Evolutionary conservation across 2,888 invertebrate genomes (phyloP).

Genomic region (Chesias legatella): DNA sequence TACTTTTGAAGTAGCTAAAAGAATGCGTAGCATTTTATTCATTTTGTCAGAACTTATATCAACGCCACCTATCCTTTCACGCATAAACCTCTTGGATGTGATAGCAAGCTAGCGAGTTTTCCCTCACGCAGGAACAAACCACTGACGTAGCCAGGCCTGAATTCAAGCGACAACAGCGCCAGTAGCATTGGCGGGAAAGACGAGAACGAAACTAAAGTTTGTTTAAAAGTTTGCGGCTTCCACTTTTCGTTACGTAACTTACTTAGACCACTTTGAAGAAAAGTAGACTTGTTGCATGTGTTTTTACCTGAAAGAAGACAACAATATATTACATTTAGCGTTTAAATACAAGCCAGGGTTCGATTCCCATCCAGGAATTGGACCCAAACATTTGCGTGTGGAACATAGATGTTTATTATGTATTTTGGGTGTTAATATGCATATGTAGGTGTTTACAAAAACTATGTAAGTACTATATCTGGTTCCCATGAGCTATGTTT

Average conservation of each 20-base stretch:
- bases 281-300: background rate
- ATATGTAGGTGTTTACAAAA: too few relatives aligned
- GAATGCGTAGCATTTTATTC: too few relatives aligned
- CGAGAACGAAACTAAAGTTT: slow-evolving; percentile 42
- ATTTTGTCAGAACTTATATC: slow-evolving; percentile 6
- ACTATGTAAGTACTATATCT: too few relatives aligned
- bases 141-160: slow-evolving; percentile 1
- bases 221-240: slow-evolving; percentile 18
- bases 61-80: slow-evolving; percentile 44
- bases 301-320: background rate
- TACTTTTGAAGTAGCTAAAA: too few relatives aligned
- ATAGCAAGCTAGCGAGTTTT: slow-evolving; percentile 18
- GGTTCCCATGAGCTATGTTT: too few relatives aligned
- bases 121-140: slow-evolving; percentile 34
- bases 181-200: slow-evolving; percentile 21
- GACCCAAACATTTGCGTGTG: too few relatives aligned
- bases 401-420: too few relatives aligned
- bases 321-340: background rate
- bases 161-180: slow-evolving; percentile 40
- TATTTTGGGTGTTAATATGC: too few relatives aligned
- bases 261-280: slow-evolving; percentile 3
- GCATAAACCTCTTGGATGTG: slow-evolving; percentile 29
- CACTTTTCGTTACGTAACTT: slow-evolving; percentile 8
- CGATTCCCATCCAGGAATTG: too few relatives aligned
- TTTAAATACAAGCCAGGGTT: too few relatives aligned